Evolutionary conservation across 1,140 invertebrate species (phyloP), one percentile per base, ranked within the genome.

Genomic region (Luehdorfia chinensis): DNA sequence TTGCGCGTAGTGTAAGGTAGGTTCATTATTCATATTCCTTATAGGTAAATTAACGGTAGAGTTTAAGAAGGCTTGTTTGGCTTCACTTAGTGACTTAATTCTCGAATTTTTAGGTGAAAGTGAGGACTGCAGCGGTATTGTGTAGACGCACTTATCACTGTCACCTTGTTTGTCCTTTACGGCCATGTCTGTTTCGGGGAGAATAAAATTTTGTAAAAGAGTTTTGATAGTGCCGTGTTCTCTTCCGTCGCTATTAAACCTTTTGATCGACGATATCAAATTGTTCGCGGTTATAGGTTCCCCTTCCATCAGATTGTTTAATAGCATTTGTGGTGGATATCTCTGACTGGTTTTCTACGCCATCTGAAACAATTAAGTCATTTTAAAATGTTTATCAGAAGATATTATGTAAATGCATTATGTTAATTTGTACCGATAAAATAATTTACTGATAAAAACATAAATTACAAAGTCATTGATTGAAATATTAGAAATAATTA

Each of bases 1-100:
- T 55, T 86, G 78, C n/a, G 79, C 83, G 36, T 86, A 86, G 54
- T 86, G 77, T 32, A 86, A 48, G n/a, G 66, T 66, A 7, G 70
- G 62, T 25, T 75, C 72, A 30, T 52, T 46, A 44, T 52, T 66
- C 5, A 33, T 15, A 33, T 51, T 50, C 11, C 21, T 62, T 5
- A 50, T 28, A 5, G 36, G 28, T n/a, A 52, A 13, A 28, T 57
- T 67, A 12, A 71, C 63, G 0, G 78, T 76, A 7, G 76, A 68
- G 34, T 80, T 80, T 28, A 79, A 56, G 47, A 84, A 83, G 3
- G 78, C 71, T 53, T 74, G 55, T 50, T 78, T 83, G 2, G 78
- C 75, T 31, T 77, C 79, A 49, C 68, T 70, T 9, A 81, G 66
- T 11, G 73, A 66, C 47, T 75, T 79, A 36, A 50, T 54, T 48